phyloP scores from a whole-genome alignment of 2,797 vertebrate genomes.

The Diglossa cyanea region DNA sequence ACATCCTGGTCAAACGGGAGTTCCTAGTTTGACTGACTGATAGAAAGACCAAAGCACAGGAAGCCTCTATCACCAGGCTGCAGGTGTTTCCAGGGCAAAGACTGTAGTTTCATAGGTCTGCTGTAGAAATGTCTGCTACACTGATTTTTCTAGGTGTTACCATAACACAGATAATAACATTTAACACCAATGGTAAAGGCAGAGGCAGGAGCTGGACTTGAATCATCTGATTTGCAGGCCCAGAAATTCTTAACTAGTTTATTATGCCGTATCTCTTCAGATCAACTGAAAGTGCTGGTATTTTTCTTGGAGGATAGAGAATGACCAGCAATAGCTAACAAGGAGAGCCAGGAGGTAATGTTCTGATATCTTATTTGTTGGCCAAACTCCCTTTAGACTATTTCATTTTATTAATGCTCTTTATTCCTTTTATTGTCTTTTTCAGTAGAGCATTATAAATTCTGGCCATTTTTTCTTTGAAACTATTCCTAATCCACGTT shows the following conservation, averaged over 20 bases:
- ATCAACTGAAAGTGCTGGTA: neutral
- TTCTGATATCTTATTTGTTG: conserved; percentile 4
- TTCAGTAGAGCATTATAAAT: conserved; percentile 18
- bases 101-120: neutral
- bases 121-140: neutral
- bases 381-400: neutral
- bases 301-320: neutral
- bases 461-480: conserved; percentile 55
- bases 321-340: neutral
- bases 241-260: neutral
- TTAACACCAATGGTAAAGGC: neutral
- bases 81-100: conserved; percentile 33
- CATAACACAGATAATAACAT: neutral
- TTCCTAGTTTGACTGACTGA: neutral
- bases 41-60: neutral
- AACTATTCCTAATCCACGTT: conserved; percentile 37
- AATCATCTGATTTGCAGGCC: neutral
- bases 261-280: neutral
- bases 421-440: conserved; percentile 53
- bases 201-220: neutral
- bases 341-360: neutral
- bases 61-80: neutral
- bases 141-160: neutral
- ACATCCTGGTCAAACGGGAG: neutral
- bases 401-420: conserved; percentile 6